Evolutionary conservation across 30 jellyfish, hydroid and myxozoan species (phyloP).

Genomic region (Calvadosia cruxmelitensis): DNA sequence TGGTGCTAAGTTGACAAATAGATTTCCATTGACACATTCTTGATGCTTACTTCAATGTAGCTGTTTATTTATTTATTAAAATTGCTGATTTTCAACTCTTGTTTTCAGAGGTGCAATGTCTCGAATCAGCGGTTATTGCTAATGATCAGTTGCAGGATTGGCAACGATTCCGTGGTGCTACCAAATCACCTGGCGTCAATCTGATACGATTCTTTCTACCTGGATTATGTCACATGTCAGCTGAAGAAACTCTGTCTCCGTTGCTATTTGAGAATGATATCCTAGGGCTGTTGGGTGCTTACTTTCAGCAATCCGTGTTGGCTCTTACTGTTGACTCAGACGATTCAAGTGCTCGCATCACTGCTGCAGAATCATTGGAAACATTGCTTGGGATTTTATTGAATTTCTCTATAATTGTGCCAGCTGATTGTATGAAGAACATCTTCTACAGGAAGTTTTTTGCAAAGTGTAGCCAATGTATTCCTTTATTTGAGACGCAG

Average conservation of each 20-base stretch:
- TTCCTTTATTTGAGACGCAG: neutral
- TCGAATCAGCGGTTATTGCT: too few species aligned
- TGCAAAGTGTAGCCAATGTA: neutral
- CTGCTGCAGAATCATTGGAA: neutral
- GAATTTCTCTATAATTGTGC: neutral
- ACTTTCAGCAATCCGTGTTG: too few species aligned
- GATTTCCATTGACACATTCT: too few species aligned
- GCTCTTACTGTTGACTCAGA: too few species aligned
- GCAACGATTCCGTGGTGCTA: too few species aligned
- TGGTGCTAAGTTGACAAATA: too few species aligned
- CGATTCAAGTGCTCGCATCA: too few species aligned
- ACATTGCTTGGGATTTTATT: neutral
- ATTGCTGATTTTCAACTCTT: too few species aligned
- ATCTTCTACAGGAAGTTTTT: neutral
- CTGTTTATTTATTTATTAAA: too few species aligned
- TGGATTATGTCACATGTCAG: neutral
- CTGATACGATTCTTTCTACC: neutral
- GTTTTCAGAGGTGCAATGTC: too few species aligned
- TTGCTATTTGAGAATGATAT: neutral
- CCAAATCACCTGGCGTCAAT: neutral
- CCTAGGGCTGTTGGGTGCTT: neutral
- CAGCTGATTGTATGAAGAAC: neutral
- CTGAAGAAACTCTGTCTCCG: neutral
- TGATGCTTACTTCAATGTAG: too few species aligned
- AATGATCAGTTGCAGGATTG: too few species aligned